Percentiles rank a stretch among this genome's conserved stretches.
These are phyloP conservation scores for Siderastrea siderea DNA, from an alignment of 92 coral and sea anemone species.

Conservation along the genomic window DNA sequence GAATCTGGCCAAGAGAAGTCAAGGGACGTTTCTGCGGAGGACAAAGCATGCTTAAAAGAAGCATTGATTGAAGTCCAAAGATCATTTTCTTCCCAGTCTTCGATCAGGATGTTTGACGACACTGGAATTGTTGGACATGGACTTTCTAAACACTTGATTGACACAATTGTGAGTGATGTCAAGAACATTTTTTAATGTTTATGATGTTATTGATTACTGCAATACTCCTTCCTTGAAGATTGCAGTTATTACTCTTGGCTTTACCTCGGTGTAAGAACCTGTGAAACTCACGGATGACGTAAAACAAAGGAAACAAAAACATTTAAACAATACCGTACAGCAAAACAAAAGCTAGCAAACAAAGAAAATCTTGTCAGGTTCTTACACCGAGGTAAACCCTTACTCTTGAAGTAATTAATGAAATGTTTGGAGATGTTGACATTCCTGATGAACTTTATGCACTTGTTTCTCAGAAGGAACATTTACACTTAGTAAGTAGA, in stretches of 20 bases:
- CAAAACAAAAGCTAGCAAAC: too few species aligned
- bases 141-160: conserved; percentile 12
- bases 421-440: conserved; percentile 13
- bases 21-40: conserved; percentile 14
- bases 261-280: too few species aligned
- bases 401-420: conserved; percentile 15
- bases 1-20: not conserved
- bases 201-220: conserved; percentile 33
- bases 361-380: too few species aligned
- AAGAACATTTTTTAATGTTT: conserved; percentile 23
- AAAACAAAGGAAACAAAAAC: too few species aligned
- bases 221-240: conserved; percentile 24
- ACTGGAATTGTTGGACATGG: conserved; percentile 23
- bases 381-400: too few species aligned
- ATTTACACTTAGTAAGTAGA: not conserved
- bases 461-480: conserved; percentile 27
- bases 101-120: conserved; percentile 8
- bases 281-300: too few species aligned
- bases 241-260: conserved; percentile 6
- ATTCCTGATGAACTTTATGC: conserved; percentile 25
- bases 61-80: conserved; percentile 14
- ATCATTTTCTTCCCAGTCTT: conserved; percentile 19
- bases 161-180: conserved; percentile 35
- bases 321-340: too few species aligned
- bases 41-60: not conserved